Evolutionary conservation across 2,888 invertebrate genomes (phyloP).

Genomic region (Papilio elwesi): DNA sequence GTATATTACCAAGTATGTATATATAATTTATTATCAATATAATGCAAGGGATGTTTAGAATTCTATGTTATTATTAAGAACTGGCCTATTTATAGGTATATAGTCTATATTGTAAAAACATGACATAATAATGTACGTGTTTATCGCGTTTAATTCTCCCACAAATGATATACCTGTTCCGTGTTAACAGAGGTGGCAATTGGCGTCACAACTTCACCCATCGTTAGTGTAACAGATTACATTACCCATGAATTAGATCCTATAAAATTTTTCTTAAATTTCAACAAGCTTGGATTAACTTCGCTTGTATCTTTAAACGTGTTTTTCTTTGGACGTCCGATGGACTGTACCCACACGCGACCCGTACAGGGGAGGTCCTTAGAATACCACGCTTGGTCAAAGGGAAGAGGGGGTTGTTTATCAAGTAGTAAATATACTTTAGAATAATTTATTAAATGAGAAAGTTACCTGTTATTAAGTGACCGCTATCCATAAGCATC

Average conservation of each 20-base stretch:
- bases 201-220: not conserved
- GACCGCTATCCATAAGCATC: too few species aligned
- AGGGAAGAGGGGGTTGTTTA: too few species aligned
- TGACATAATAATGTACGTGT: not conserved
- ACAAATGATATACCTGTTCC: slow-evolving; percentile 4
- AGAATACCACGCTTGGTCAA: too few species aligned
- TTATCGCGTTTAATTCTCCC: slow-evolving; percentile 1
- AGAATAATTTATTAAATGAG: too few species aligned
- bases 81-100: not conserved
- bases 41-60: not conserved
- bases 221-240: not conserved
- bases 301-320: too few species aligned
- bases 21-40: not conserved
- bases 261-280: not conserved
- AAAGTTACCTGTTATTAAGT: too few species aligned
- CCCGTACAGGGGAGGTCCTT: too few species aligned
- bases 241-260: not conserved
- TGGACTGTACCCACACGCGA: too few species aligned
- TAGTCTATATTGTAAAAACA: slow-evolving; percentile 10
- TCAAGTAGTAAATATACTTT: too few species aligned
- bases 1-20: not conserved
- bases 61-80: slow-evolving; percentile 9
- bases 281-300: not conserved
- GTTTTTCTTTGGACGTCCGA: too few species aligned
- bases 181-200: slow-evolving; percentile 10